Conservation (phyloP, 2,113 vertebrate species). For the Bucco capensis region DNA sequence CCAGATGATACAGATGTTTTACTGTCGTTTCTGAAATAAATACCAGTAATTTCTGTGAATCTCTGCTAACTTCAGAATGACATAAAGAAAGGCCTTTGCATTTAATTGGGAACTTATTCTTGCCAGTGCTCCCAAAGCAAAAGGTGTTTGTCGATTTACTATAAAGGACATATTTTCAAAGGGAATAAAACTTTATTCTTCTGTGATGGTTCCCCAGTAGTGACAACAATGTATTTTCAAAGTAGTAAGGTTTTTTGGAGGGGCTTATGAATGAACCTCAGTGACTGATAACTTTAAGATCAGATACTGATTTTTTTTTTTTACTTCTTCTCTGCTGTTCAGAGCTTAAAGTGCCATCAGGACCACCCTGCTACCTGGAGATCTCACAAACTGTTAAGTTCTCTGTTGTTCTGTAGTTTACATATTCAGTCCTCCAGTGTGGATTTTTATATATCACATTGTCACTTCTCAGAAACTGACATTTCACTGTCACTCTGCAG, state of each 20-base stretch:
- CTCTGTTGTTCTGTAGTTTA: background rate
- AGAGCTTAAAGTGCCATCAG: background rate
- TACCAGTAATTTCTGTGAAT: background rate
- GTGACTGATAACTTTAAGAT: background rate
- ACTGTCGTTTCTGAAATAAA: background rate
- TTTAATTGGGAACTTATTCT: background rate
- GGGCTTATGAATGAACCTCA: background rate
- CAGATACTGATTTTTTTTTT: background rate
- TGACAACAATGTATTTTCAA: background rate
- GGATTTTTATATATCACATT: background rate
- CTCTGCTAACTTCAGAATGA: background rate
- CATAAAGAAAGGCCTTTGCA: background rate
- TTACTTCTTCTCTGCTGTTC: background rate
- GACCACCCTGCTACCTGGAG: background rate
- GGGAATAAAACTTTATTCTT: background rate
- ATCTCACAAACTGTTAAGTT: background rate
- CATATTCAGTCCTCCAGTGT: background rate
- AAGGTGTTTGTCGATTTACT: background rate
- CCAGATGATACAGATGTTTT: background rate
- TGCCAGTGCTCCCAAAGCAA: background rate
- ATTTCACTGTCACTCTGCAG: background rate
- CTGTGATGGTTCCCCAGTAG: background rate
- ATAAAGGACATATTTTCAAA: background rate
- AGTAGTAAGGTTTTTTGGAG: background rate
- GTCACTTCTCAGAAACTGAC: background rate